These are phyloP conservation scores for Cyclargus thomasi DNA, from an alignment of 1,140 invertebrate genomes.

Conservation along the genomic window DNA sequence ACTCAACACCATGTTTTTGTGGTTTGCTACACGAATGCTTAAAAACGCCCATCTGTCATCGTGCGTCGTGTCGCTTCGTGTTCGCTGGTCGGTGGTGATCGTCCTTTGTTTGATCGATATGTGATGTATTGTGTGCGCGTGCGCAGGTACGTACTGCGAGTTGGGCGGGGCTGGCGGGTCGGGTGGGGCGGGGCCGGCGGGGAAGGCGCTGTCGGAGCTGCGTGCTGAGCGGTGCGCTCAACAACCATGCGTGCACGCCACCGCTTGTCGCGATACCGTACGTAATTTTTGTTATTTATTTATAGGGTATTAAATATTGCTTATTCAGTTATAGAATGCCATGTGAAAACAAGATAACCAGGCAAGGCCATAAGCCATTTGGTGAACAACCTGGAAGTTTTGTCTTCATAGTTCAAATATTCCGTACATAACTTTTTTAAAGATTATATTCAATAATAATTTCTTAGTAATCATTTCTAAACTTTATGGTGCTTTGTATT, in stretches of 20 bases:
- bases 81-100: constrained; percentile 33
- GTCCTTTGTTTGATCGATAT: constrained; percentile 75
- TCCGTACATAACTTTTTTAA: too few species aligned
- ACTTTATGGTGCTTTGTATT: too few species aligned
- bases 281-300: constrained; percentile 50
- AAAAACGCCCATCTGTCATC: too few species aligned
- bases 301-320: background rate
- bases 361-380: too few species aligned
- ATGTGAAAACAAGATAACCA: too few species aligned
- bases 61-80: constrained; percentile 22
- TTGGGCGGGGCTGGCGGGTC: constrained; percentile 22
- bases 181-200: constrained; percentile 24
- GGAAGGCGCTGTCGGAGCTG: constrained; percentile 65
- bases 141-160: constrained; percentile 10
- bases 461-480: too few species aligned
- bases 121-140: constrained; percentile 61
- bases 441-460: too few species aligned
- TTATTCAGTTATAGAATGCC: too few species aligned
- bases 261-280: constrained; percentile 77
- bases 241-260: constrained; percentile 76
- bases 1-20: too few species aligned
- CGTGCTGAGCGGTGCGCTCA: constrained; percentile 72
- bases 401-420: too few species aligned
- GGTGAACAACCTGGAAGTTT: too few species aligned
- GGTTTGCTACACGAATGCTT: too few species aligned